Base-by-base conservation (phyloP, 2,797 vertebrate species). In the Phyllotis vaccarum region DNA sequence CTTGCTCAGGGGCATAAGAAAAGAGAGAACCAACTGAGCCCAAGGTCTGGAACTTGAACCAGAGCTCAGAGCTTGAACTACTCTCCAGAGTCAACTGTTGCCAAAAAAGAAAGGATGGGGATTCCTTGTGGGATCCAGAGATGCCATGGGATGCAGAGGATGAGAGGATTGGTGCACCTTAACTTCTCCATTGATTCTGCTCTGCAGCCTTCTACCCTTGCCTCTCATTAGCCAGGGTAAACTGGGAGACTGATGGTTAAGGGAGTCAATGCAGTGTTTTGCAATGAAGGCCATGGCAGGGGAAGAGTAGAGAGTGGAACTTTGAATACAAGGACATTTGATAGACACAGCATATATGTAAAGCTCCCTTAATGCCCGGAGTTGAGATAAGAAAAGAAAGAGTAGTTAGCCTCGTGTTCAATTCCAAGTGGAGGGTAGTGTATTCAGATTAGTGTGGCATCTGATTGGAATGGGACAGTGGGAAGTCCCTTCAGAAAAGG, bases 181-280 rank as follows among this genome's bases (percentile, higher is more conserved):
- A 52, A 10, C 37, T 46, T 93, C 66, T 90, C 24, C 54, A 74
- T 81, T 78, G 58, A 34, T 78, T 56, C 49, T 56, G 31, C 31
- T 75, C 46, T 78, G 56, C 62, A 46, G 2, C 90, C 62, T 95
- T 86, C 74, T 29, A 58, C 34, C 54, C 86, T 12, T 54, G 34
- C 52, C 40, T 93, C 78, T 95, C 54, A 54, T 62, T 95, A 70
- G 76, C n/a, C 91, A 95, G 75, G 46, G 6, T 46, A 78, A 96
- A 21, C 19, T 72, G 8, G 70, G 95, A 91, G 66, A 54, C 31
- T 54, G 76, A 93, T 19, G 22, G 22, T 68, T 34, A 94, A 95
- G 21, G 88, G n/a, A 52, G 3, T 46, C 81, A 94, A 75, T 89
- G 91, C 88, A 92, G 64, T 96, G 90, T 24, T 68, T 16, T 94